Percentiles rank a stretch among this genome's conserved stretches.
These are phyloP conservation scores for Silvanus unidentatus DNA, from an alignment of 2,888 invertebrate genomes.

Conservation along the genomic window DNA sequence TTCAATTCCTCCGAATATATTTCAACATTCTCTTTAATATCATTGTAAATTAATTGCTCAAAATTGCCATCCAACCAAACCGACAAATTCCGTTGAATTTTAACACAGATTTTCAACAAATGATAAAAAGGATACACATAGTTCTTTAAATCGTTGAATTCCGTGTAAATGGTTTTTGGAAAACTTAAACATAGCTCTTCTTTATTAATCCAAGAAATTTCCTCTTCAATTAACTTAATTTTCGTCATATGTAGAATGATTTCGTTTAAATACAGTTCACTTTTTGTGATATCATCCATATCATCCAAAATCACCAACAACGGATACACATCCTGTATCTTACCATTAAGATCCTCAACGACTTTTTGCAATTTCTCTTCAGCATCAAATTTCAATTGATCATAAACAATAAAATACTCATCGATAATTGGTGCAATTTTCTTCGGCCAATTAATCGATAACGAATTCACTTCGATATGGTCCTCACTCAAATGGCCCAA, in stretches of 20 bases:
- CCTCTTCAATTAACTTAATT: slow-evolving; percentile 66
- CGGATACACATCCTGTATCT: slow-evolving; percentile 67
- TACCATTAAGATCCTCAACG: slow-evolving; percentile 63
- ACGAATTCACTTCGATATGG: slow-evolving; percentile 71
- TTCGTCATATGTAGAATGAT: slow-evolving; percentile 67
- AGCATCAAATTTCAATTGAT: slow-evolving; percentile 73
- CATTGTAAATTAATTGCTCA: slow-evolving; percentile 69
- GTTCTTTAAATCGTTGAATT: slow-evolving; percentile 71
- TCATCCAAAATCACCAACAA: slow-evolving; percentile 72
- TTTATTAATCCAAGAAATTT: slow-evolving; percentile 80
- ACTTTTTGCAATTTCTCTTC: slow-evolving; percentile 70
- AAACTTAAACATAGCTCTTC: slow-evolving; percentile 86
- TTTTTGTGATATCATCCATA: slow-evolving; percentile 73
- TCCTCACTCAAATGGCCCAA: slow-evolving; percentile 65
- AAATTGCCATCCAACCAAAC: slow-evolving; percentile 92
- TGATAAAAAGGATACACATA: slow-evolving; percentile 64
- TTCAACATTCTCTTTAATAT: slow-evolving; percentile 72
- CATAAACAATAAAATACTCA: slow-evolving; percentile 67
- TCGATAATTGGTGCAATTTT: slow-evolving; percentile 76
- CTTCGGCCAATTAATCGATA: slow-evolving; percentile 75
- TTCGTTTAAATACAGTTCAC: slow-evolving; percentile 70
- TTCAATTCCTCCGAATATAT: slow-evolving; percentile 71
- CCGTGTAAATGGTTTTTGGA: slow-evolving; percentile 69
- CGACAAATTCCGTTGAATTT: slow-evolving; percentile 73
- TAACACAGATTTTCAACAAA: slow-evolving; percentile 59